These are phyloP conservation scores for Microplitis deprimator DNA, from an alignment of 2,888 invertebrate genomes.

Conservation along the genomic window DNA sequence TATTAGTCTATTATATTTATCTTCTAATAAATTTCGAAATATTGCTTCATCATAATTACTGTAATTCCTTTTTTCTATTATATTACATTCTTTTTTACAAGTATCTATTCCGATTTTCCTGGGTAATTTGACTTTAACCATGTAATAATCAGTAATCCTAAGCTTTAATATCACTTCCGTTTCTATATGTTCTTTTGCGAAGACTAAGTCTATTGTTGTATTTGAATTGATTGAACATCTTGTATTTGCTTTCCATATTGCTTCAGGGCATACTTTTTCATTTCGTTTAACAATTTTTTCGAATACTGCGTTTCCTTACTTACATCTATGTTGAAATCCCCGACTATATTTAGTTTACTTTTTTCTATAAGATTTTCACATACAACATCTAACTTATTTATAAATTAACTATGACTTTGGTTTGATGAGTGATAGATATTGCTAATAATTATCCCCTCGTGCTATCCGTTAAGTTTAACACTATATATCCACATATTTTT, in stretches of 20 bases:
- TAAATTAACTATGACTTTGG: constrained; percentile 30
- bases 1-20: background rate
- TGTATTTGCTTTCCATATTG: constrained; percentile 17
- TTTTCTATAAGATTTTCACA: constrained; percentile 21
- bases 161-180: constrained; percentile 20
- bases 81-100: background rate
- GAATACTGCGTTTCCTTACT: constrained; percentile 15
- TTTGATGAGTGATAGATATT: constrained; percentile 29
- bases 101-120: background rate
- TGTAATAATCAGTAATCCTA: constrained; percentile 31
- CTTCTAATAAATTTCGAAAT: background rate
- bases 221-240: constrained; percentile 17
- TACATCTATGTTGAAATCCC: constrained; percentile 15
- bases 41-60: background rate
- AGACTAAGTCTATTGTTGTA: constrained; percentile 24
- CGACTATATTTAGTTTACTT: constrained; percentile 12
- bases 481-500: constrained; percentile 25
- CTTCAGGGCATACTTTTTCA: constrained; percentile 22
- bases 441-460: constrained; percentile 15
- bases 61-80: constrained; percentile 3
- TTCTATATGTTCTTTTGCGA: constrained; percentile 27
- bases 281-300: constrained; percentile 19
- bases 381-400: constrained; percentile 17
- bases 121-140: constrained; percentile 18
- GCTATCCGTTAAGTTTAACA: constrained; percentile 14